A percentile compares a stretch with the other conserved stretches of the same genome.
These are phyloP conservation scores for Sepiola atlantica DNA, from an alignment of 2,888 invertebrate species.

Conservation along the genomic window DNA sequence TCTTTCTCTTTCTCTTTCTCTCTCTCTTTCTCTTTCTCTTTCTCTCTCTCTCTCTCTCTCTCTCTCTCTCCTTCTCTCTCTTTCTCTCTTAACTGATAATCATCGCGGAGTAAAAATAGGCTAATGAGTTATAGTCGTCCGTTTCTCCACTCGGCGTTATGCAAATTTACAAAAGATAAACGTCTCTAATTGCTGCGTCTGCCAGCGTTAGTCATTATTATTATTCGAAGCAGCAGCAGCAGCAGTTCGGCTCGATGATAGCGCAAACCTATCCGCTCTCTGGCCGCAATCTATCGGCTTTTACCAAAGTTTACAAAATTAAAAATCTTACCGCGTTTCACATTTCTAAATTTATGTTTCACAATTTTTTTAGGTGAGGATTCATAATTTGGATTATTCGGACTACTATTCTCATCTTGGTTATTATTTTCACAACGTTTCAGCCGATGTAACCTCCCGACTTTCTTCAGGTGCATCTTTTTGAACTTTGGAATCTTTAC, in stretches of 20 bases:
- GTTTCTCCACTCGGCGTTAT: not conserved
- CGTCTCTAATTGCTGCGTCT: slow-evolving; percentile 32
- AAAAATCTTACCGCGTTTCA: not conserved
- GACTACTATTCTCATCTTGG: too few relatives aligned
- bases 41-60: too few relatives aligned
- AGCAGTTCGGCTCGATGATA: not conserved
- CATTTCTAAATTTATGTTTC: too few relatives aligned
- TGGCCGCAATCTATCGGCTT: not conserved
- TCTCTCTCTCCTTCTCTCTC: too few relatives aligned
- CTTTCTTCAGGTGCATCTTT: too few relatives aligned
- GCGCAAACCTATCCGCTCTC: not conserved
- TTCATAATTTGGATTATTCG: too few relatives aligned
- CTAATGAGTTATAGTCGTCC: not conserved
- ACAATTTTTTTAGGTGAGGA: too few relatives aligned
- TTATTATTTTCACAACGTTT: too few relatives aligned
- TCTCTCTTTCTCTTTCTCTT: too few relatives aligned
- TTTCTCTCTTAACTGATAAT: not conserved
- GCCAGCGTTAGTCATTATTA: not conserved
- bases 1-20: too few relatives aligned
- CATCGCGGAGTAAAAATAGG: not conserved
- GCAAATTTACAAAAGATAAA: slow-evolving; percentile 8
- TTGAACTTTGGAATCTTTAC: too few relatives aligned
- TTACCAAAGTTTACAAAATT: not conserved
- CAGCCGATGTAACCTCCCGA: too few relatives aligned
- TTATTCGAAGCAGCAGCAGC: not conserved